Conservation (phyloP, 2,113 vertebrate genomes). For the Copsychus sechellarum region DNA sequence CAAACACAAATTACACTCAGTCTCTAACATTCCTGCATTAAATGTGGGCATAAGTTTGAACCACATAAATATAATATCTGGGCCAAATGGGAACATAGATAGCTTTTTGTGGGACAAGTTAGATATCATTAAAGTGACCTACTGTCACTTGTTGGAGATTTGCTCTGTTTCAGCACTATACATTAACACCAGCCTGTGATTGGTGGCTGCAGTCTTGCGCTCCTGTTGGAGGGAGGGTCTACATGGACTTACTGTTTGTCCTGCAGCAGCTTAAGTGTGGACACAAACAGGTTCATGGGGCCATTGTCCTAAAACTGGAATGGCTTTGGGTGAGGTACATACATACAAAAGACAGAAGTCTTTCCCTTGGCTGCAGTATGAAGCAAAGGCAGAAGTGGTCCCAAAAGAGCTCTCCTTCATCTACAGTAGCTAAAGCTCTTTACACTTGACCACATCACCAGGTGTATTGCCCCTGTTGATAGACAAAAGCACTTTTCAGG, state of each 20-base stretch:
- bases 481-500: background rate
- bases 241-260: background rate
- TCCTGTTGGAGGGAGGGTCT: background rate
- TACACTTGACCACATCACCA: background rate
- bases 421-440: background rate
- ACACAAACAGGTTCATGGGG: background rate
- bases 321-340: background rate
- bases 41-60: background rate
- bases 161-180: background rate
- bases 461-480: background rate
- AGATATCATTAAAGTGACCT: background rate
- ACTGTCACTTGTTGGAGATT: background rate
- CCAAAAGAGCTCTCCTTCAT: background rate
- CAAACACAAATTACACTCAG: slow-evolving; percentile 53
- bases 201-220: background rate
- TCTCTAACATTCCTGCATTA: slow-evolving; percentile 32
- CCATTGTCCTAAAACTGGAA: background rate
- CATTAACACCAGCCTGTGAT: background rate
- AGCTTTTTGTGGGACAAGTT: background rate
- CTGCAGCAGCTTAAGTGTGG: background rate
- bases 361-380: background rate
- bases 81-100: background rate
- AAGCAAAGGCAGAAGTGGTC: background rate
- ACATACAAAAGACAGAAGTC: background rate
- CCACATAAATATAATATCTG: background rate